Percentiles rank a stretch among this genome's conserved stretches.
phyloP scores from a whole-genome alignment of 2,888 invertebrate genomes.

The Drosophila mettleri region DNA sequence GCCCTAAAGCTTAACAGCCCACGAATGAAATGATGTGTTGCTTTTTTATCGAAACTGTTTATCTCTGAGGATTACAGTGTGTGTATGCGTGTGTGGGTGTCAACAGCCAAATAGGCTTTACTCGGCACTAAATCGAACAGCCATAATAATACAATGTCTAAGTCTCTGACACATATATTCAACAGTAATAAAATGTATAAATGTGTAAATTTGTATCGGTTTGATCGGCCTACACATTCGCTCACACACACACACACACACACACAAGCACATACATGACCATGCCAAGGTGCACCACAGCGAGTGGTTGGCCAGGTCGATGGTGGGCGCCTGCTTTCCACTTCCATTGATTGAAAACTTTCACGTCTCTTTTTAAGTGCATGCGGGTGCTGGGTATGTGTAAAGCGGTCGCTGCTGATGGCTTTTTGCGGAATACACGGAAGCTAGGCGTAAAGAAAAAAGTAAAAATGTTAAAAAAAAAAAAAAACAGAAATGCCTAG shows the following conservation, averaged over 20 bases:
- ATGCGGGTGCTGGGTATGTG: constrained; percentile 68
- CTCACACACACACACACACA: constrained; percentile 27
- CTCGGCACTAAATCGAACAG: constrained; percentile 51
- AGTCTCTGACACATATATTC: constrained; percentile 74
- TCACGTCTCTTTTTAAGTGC: constrained; percentile 73
- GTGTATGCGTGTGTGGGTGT: constrained; percentile 52
- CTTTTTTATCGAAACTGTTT: constrained; percentile 21
- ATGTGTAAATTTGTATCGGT: constrained; percentile 6
- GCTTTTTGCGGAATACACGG: constrained; percentile 63
- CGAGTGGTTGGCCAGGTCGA: constrained; percentile 53
- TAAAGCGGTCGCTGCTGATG: constrained; percentile 39
- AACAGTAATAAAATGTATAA: constrained; percentile 59
- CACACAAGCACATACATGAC: constrained; percentile 31
- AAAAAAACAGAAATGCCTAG: constrained; percentile 14
- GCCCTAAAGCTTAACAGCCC: constrained; percentile 45
- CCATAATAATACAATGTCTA: constrained; percentile 68
- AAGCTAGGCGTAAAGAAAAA: constrained; percentile 44
- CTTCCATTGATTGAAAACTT: constrained; percentile 65
- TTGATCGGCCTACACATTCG: constrained; percentile 31
- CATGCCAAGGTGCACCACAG: constrained; percentile 46
- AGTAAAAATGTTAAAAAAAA: constrained; percentile 3
- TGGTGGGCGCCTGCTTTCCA: constrained; percentile 72
- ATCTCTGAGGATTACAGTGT: constrained; percentile 7
- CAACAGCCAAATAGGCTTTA: constrained; percentile 55
- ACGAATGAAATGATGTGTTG: constrained; percentile 48